Evolutionary conservation across 2,797 vertebrate species (phyloP).

Genomic region (Rachycentron canadum): DNA sequence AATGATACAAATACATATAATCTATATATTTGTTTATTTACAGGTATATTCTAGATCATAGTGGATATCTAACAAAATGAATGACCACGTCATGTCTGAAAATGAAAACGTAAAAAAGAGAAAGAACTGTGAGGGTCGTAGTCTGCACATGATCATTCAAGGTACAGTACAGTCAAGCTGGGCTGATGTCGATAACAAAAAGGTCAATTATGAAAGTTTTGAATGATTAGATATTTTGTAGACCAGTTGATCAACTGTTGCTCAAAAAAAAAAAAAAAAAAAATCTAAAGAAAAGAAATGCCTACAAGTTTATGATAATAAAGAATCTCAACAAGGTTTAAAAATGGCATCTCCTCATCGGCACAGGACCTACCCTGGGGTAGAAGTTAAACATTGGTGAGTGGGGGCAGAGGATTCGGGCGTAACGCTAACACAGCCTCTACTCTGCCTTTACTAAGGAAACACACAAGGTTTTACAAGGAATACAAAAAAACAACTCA

Average conservation of each 20-base stretch:
- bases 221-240: constrained; percentile 67
- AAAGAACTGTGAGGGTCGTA: constrained; percentile 56
- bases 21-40: constrained; percentile 91
- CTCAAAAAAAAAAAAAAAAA: constrained; percentile 63
- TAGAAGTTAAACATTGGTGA: constrained; percentile 55
- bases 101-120: constrained; percentile 56
- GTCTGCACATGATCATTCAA: constrained; percentile 72
- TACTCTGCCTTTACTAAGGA: constrained; percentile 40
- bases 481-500: constrained; percentile 62
- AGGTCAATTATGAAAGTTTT: constrained; percentile 50
- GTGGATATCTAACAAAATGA: constrained; percentile 84
- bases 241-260: constrained; percentile 68
- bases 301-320: constrained; percentile 65
- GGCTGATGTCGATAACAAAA: constrained; percentile 54
- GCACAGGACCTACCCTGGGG: constrained; percentile 64
- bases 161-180: constrained; percentile 70
- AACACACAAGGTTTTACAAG: constrained; percentile 57
- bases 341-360: constrained; percentile 71
- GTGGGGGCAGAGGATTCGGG: constrained; percentile 37
- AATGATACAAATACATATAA: constrained; percentile 90
- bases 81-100: constrained; percentile 76
- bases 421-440: constrained; percentile 30
- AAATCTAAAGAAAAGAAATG: constrained; percentile 57
- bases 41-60: constrained; percentile 86
- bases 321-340: constrained; percentile 59